phyloP scores from a whole-genome alignment of 2,797 vertebrate genomes.

The Poecilia gillii region DNA sequence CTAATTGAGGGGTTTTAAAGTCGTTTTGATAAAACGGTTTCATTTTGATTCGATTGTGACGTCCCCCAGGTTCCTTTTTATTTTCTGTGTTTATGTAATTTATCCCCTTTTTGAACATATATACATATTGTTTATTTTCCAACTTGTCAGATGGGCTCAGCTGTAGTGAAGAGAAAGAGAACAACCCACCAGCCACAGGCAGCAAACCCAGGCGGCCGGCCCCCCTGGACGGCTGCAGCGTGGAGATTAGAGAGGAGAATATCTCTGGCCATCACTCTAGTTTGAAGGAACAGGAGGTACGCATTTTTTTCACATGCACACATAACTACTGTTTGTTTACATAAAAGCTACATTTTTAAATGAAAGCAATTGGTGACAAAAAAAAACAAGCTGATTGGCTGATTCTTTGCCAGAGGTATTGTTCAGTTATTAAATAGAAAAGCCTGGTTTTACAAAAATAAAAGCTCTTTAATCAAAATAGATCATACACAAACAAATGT shows the following conservation, averaged over 20 bases:
- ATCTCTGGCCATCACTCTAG: constrained; percentile 38
- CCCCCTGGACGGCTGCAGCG: constrained; percentile 46
- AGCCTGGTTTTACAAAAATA: not conserved
- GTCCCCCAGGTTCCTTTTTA: constrained; percentile 25
- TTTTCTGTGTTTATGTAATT: constrained; percentile 32
- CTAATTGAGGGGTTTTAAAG: not conserved
- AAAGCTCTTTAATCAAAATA: not conserved
- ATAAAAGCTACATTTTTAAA: constrained; percentile 33
- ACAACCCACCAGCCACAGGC: constrained; percentile 54
- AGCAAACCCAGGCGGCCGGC: constrained; percentile 72
- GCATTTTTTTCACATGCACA: constrained; percentile 6
- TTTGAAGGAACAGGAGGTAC: constrained; percentile 64
- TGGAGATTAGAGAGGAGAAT: constrained; percentile 70
- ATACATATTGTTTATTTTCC: not conserved
- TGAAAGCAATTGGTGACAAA: not conserved
- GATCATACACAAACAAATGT: not conserved
- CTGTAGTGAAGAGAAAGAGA: constrained; percentile 69
- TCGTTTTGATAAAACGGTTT: not conserved
- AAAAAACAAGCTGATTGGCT: not conserved
- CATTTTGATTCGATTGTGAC: constrained; percentile 3
- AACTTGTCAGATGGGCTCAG: constrained; percentile 56
- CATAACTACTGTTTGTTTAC: constrained; percentile 27
- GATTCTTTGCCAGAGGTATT: not conserved
- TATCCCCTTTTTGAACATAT: not conserved
- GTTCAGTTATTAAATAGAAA: not conserved